Evolutionary conservation across 2,888 invertebrate species (phyloP).

Genomic region (Platypus cylindrus): DNA sequence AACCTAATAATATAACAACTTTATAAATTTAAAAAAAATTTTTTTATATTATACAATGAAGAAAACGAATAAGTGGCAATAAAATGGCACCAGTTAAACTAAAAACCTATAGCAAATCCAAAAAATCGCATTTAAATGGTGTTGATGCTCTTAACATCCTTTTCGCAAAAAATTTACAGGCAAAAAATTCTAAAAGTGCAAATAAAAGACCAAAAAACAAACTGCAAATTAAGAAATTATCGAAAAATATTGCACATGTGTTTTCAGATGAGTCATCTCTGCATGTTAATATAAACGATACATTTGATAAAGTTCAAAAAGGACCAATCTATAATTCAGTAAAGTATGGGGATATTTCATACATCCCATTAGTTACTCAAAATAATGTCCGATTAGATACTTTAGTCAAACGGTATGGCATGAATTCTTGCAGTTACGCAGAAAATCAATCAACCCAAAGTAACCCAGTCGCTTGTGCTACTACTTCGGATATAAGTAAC

Average conservation of each 20-base stretch:
- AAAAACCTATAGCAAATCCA: constrained; percentile 11
- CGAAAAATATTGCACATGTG: constrained; percentile 8
- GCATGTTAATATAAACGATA: constrained; percentile 11
- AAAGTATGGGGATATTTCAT: neutral
- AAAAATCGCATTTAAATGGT: constrained; percentile 6
- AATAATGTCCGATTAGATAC: constrained; percentile 2
- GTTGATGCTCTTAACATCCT: constrained; percentile 11
- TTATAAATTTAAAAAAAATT: too few relatives aligned
- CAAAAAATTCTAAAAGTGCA: constrained; percentile 2
- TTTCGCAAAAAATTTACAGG: constrained; percentile 9
- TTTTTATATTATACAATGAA: too few relatives aligned
- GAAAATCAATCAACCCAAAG: constrained; percentile 4
- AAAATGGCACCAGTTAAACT: constrained; percentile 6
- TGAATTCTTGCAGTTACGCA: constrained; percentile 4
- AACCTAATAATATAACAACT: too few relatives aligned
- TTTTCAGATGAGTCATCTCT: constrained; percentile 9
- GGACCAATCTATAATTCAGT: neutral
- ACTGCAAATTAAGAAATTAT: constrained; percentile 8
- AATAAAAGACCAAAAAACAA: constrained; percentile 5
- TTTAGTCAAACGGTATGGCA: neutral
- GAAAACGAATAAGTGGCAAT: neutral
- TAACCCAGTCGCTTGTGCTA: too few relatives aligned
- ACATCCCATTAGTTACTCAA: constrained; percentile 3
- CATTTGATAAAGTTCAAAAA: constrained; percentile 11
- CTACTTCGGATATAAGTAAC: constrained; percentile 1